phyloP scores from a whole-genome alignment of 53 echinoderm and acorn worm species.

The Astropecten irregularis region DNA sequence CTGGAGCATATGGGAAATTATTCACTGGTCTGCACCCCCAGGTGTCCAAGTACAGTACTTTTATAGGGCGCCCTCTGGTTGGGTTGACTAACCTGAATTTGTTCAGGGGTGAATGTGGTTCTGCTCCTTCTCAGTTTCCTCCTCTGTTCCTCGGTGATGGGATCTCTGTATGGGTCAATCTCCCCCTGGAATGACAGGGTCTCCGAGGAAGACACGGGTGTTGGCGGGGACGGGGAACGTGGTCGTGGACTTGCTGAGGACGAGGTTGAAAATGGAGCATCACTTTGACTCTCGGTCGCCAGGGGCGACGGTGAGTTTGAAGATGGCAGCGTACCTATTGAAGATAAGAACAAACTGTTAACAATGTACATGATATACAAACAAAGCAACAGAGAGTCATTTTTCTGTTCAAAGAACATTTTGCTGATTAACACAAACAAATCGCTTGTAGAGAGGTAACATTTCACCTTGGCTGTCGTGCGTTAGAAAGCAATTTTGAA shows the following conservation, averaged over 20 bases:
- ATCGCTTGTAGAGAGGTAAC: no score
- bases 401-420: no score
- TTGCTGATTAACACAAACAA: no score
- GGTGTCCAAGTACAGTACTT: no score
- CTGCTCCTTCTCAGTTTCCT: constrained; percentile 89
- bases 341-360: background rate
- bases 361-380: no score
- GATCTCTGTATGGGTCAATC: background rate
- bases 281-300: constrained; percentile 11
- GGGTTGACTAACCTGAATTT: constrained; percentile 55
- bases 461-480: no score
- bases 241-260: constrained; percentile 33
- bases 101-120: constrained; percentile 88
- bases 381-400: background rate
- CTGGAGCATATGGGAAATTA: no score
- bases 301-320: constrained; percentile 22
- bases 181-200: background rate
- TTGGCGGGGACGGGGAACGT: constrained; percentile 30
- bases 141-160: constrained; percentile 59
- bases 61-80: no score
- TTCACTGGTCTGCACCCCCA: no score
- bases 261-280: constrained; percentile 30
- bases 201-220: constrained; percentile 32
- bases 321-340: constrained; percentile 44
- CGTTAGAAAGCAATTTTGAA: no score